Base-by-base conservation (phyloP, 2,113 vertebrate species). In the Pipa parva region DNA sequence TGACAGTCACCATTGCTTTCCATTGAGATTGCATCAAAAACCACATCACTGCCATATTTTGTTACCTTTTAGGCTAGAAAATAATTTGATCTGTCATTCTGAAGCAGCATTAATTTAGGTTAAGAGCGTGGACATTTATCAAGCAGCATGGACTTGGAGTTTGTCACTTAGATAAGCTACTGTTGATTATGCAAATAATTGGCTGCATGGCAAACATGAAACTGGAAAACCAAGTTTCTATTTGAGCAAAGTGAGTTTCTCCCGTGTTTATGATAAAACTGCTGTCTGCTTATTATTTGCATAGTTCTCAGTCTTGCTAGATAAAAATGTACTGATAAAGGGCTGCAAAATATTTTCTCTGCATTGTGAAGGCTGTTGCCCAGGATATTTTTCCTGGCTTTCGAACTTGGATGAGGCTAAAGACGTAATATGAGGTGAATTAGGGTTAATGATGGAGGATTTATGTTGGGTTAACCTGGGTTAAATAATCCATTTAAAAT, bases 171-270 rank as follows among this genome's bases (percentile, higher is more conserved):
- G 57, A 61, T 61, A 70, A 45, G 25, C 49, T 51, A 26, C 26
- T 61, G 66, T 61, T 58, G 45, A 48, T 61, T 70, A 70, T 60
- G 66, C 66, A 70, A 70, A 70, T 50, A 28, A 26, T 24, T 31
- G 15, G 48, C 31, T 28, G 15, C 42, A 21, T 61, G 51, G 57
- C 33, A 52, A 37, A 42, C 57, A 59, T 36, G 33, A 60, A 70
- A 61, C 46, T 31, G 29, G 58, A 54, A 70, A 48, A 54, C 42
- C 49, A 26, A 61, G 66, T 70, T 68, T 68, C 29, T 15, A n/a
- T 51, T 45, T 52, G 56, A 17, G n/a, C 33, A 22, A 18, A 42
- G 56, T 46, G 0, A 12, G 17, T 26, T 51, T 59, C 25, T 58
- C 18, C 45, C 33, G 24, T 45, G 29, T 68, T 68, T 68, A 51